Evolutionary conservation across 2,113 vertebrate species (phyloP), one percentile per base, ranked within the genome.

Genomic region (Pachyramphus minor): DNA sequence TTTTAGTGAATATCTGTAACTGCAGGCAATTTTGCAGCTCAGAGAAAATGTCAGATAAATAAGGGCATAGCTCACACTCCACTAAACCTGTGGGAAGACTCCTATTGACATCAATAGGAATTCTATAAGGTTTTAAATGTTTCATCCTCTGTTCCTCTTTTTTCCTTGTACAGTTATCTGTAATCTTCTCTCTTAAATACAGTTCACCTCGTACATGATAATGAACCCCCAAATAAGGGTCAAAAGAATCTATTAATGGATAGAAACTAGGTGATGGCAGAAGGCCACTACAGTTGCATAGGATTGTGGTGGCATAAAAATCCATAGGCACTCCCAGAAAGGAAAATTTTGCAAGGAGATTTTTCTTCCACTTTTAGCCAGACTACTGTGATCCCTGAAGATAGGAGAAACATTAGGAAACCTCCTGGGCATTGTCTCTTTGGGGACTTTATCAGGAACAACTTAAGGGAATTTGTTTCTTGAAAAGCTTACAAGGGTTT

Each of bases 1-100:
- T 31, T 89, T 62, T 56, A 84, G 52, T 84, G 79, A 77, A 28
- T 77, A 62, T 60, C 47, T 77, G 53, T 91, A 95, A 92, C 35
- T 75, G 78, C 33, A 60, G 67, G 76, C 39, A 66, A 75, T 68
- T 91, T 72, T 87, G 47, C 24, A 33, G 73, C 41, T 93, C 83
- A 79, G 49, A 87, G 74, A 58, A 93, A 72, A 90, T 58, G 56
- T 77, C 64, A 86, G 83, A 89, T 72, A 95, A 90, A 59, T 90
- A 89, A 91, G 41, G 56, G 41, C 62, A 66, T 44, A 71, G 41
- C 44, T 88, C 73, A 72, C 23, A 72, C 64, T 80, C 39, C 41
- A 9, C 35, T 93, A 67, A 81, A 74, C 55, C 59, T 44, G 16
- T 50, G 25, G 74, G 83, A 91, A 85, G 67, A 2, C 16, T 86